Conservation (phyloP, 2,113 vertebrate genomes). For the Odontesthes bonariensis region DNA sequence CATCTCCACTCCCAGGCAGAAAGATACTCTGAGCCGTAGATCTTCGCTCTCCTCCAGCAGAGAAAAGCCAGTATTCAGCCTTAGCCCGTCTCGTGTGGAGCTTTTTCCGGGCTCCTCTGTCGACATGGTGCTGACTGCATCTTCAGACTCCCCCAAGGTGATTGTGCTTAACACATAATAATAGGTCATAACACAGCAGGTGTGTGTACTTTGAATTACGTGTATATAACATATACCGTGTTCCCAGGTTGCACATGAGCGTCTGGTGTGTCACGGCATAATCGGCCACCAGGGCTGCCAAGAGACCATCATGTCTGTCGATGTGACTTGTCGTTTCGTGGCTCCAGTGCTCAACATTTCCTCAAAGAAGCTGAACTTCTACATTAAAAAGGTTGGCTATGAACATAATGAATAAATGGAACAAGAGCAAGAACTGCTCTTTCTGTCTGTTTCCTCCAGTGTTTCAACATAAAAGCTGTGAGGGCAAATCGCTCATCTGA, state of each 20-base stretch:
- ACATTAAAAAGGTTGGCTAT: constrained; percentile 83
- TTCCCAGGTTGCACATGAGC: constrained; percentile 84
- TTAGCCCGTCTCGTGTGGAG: constrained; percentile 80
- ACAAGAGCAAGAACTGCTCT: neutral
- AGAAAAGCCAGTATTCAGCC: constrained; percentile 76
- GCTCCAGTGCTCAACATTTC: constrained; percentile 84
- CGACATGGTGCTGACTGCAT: constrained; percentile 84
- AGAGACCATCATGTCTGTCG: constrained; percentile 80
- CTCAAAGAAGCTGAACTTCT: constrained; percentile 83
- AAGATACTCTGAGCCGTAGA: neutral
- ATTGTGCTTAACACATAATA: too few relatives aligned
- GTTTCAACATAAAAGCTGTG: too few relatives aligned
- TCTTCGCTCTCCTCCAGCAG: neutral
- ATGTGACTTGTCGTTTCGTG: constrained; percentile 86
- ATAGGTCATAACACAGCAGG: neutral
- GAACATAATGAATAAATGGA: neutral
- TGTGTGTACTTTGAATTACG: neutral
- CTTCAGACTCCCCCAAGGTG: constrained; percentile 83
- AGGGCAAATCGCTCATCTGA: too few relatives aligned
- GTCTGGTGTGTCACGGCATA: constrained; percentile 83
- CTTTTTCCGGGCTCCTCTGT: constrained; percentile 82
- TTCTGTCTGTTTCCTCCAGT: neutral
- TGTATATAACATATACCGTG: neutral
- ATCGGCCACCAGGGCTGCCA: constrained; percentile 72
- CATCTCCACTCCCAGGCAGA: neutral